Evolutionary conservation across 2,113 vertebrate species (phyloP).

Genomic region (Speoplatyrhinus poulsoni): DNA sequence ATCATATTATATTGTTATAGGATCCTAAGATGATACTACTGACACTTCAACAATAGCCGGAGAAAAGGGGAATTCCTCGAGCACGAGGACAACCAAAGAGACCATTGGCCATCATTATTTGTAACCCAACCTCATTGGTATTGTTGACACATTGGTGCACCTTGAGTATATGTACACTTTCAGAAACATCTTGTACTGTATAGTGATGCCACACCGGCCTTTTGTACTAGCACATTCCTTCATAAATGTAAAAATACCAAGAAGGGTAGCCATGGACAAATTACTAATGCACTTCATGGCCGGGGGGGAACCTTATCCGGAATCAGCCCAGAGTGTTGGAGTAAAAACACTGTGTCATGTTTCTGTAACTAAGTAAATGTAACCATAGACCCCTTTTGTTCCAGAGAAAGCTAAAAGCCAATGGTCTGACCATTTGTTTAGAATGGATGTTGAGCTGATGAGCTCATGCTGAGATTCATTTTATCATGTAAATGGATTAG

Average conservation of each 20-base stretch:
- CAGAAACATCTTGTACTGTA: slow-evolving; percentile 57
- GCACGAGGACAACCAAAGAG: slow-evolving; percentile 58
- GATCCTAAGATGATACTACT: slow-evolving; percentile 52
- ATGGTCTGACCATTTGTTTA: slow-evolving; percentile 57
- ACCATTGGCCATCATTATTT: slow-evolving; percentile 54
- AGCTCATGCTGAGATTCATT: slow-evolving; percentile 53
- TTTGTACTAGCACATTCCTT: slow-evolving; percentile 72
- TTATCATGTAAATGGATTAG: slow-evolving; percentile 44
- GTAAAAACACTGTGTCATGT: slow-evolving; percentile 74
- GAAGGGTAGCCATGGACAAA: slow-evolving; percentile 65
- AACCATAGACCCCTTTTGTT: slow-evolving; percentile 71
- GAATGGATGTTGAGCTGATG: slow-evolving; percentile 57
- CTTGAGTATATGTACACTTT: slow-evolving; percentile 51
- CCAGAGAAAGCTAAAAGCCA: slow-evolving; percentile 44
- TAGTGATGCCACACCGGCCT: slow-evolving; percentile 53
- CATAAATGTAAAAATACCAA: slow-evolving; percentile 66
- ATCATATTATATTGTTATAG: slow-evolving; percentile 36
- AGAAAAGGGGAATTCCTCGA: slow-evolving; percentile 71
- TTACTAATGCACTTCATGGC: slow-evolving; percentile 61
- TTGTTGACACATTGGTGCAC: slow-evolving; percentile 60
- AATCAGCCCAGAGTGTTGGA: slow-evolving; percentile 63
- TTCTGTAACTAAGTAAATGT: slow-evolving; percentile 73
- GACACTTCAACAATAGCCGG: slow-evolving; percentile 53
- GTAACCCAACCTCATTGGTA: slow-evolving; percentile 59
- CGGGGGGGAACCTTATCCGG: slow-evolving; percentile 51